Conservation (phyloP, 2,797 vertebrate species). For the Delichon dasypus region DNA sequence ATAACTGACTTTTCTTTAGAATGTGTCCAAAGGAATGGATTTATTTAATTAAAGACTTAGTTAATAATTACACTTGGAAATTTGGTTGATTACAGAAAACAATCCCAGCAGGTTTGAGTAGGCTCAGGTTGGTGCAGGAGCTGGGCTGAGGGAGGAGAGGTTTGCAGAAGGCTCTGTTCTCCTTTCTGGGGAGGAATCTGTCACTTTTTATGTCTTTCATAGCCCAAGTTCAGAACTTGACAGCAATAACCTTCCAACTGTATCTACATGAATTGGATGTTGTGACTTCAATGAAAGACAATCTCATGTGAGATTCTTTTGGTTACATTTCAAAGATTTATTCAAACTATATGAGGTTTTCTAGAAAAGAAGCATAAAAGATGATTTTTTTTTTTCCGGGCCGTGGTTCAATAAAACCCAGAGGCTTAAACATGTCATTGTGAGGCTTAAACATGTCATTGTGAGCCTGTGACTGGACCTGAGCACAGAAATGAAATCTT, state of each 20-base stretch:
- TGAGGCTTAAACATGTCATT: not conserved
- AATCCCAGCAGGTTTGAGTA: not conserved
- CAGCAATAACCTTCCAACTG: conserved; percentile 8
- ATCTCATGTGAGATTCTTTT: conserved; percentile 15
- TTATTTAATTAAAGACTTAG: not conserved
- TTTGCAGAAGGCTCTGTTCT: not conserved
- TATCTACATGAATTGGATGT: not conserved
- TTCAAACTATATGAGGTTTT: conserved; percentile 27
- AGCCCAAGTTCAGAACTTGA: conserved; percentile 17
- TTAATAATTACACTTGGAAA: not conserved
- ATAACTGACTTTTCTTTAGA: not conserved
- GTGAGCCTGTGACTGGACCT: not conserved
- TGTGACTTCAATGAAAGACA: conserved; percentile 14
- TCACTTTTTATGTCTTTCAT: not conserved
- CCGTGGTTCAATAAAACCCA: not conserved
- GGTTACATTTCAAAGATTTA: conserved; percentile 40
- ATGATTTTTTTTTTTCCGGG: not conserved
- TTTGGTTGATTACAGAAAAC: not conserved
- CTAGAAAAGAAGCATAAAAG: not conserved
- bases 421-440: not conserved
- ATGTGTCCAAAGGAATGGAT: not conserved
- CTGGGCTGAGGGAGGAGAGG: not conserved
- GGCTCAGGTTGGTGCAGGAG: conserved; percentile 7
- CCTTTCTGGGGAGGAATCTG: not conserved
- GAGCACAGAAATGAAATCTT: not conserved